Evolutionary conservation across 2,888 invertebrate species (phyloP).

Genomic region (Dasysyrphus albostriatus): DNA sequence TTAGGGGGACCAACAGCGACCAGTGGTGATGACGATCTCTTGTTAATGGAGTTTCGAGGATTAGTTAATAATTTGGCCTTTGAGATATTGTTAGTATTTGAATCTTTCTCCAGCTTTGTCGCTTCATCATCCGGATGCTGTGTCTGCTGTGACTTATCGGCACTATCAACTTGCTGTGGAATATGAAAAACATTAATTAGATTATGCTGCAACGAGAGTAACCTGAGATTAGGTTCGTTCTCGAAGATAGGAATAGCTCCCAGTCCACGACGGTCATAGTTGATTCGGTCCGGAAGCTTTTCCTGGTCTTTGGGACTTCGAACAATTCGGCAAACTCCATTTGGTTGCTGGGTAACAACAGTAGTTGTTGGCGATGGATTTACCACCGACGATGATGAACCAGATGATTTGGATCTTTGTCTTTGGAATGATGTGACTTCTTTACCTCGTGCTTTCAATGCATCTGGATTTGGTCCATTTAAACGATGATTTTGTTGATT

Average conservation of each 20-base stretch:
- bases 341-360: conserved; percentile 81
- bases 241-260: conserved; percentile 92
- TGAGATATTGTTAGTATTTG: conserved; percentile 76
- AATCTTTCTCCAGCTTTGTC: conserved; percentile 41
- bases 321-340: conserved; percentile 86
- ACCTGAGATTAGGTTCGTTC: conserved; percentile 91
- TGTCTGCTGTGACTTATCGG: conserved; percentile 34
- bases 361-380: conserved; percentile 69
- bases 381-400: conserved; percentile 59
- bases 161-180: conserved; percentile 79
- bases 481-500: conserved; percentile 58
- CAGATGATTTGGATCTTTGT: conserved; percentile 78
- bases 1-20: conserved; percentile 38
- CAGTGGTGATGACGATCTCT: conserved; percentile 77
- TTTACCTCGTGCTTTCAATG: conserved; percentile 73
- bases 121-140: conserved; percentile 22
- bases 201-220: conserved; percentile 96
- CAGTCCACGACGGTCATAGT: conserved; percentile 92
- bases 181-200: conserved; percentile 87
- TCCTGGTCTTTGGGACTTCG: conserved; percentile 91
- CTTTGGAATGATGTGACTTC: conserved; percentile 70
- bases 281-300: conserved; percentile 94
- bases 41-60: conserved; percentile 75
- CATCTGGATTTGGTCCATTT: conserved; percentile 59
- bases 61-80: conserved; percentile 78